A percentile compares a stretch with the other conserved stretches of the same genome.
Conservation (phyloP, 2,113 vertebrate species). For the Ptilonorhynchus violaceus region DNA sequence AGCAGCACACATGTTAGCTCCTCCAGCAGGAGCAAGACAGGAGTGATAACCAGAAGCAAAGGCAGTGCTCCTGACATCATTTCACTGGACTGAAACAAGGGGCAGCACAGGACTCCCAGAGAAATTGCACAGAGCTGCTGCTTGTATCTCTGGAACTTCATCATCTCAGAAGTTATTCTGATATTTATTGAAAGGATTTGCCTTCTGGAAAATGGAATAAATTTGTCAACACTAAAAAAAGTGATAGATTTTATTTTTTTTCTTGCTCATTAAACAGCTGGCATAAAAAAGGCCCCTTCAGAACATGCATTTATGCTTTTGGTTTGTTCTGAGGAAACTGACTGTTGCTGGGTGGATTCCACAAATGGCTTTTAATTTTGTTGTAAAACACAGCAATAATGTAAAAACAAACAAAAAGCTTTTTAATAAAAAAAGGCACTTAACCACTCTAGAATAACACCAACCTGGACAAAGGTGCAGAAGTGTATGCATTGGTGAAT, state of each 20-base stretch:
- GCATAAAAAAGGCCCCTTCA: conserved; percentile 4
- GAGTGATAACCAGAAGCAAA: conserved; percentile 75
- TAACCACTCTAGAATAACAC: conserved; percentile 17
- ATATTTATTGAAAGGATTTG: conserved; percentile 73
- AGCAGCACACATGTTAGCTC: conserved; percentile 70
- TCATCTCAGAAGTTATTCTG: conserved; percentile 18
- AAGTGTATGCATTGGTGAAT: not conserved
- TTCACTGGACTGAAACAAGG: conserved; percentile 82
- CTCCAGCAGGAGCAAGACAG: conserved; percentile 77
- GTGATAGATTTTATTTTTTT: not conserved
- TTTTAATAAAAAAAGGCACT: conserved; percentile 21
- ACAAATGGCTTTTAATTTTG: conserved; percentile 1
- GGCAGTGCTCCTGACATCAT: conserved; percentile 83
- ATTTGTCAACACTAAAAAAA: not conserved
- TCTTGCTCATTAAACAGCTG: not conserved
- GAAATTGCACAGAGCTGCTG: not conserved
- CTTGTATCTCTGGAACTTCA: not conserved
- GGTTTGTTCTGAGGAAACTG: conserved; percentile 4
- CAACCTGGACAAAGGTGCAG: not conserved
- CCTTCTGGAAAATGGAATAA: conserved; percentile 4
- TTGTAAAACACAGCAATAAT: conserved; percentile 73
- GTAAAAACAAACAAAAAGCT: conserved; percentile 44
- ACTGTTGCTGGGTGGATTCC: conserved; percentile 40
- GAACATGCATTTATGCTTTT: not conserved
- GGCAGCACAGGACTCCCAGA: conserved; percentile 15